A percentile compares a stretch with the other conserved stretches of the same genome.
These are phyloP conservation scores for Harmothoe impar DNA, from an alignment of 2,888 invertebrate genomes.

Conservation along the genomic window DNA sequence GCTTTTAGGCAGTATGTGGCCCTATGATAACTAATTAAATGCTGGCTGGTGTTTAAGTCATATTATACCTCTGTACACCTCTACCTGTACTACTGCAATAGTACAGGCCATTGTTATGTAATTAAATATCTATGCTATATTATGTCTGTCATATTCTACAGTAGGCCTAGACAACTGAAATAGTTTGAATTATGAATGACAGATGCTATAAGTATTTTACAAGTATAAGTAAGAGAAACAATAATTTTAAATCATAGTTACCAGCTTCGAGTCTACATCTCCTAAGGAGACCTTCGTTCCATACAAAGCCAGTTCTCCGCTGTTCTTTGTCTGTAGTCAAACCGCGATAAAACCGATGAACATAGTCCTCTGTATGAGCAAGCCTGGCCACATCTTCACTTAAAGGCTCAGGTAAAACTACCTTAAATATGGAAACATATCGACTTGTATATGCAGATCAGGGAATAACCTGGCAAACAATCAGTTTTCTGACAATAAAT, in stretches of 20 bases:
- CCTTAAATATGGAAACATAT: constrained; percentile 58
- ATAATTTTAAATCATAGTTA: constrained; percentile 56
- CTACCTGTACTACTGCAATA: too few relatives aligned
- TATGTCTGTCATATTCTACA: too few relatives aligned
- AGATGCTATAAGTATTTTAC: too few relatives aligned
- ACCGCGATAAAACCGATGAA: constrained; percentile 76
- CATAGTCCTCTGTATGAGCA: constrained; percentile 73
- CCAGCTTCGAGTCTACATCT: constrained; percentile 79
- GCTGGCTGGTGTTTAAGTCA: too few relatives aligned
- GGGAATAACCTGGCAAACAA: neutral
- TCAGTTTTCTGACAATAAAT: neutral
- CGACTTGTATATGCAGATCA: neutral
- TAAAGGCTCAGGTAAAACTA: constrained; percentile 70
- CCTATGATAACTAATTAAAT: too few relatives aligned
- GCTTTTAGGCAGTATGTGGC: too few relatives aligned
- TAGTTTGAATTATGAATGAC: too few relatives aligned
- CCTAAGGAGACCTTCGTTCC: constrained; percentile 76
- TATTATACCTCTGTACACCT: too few relatives aligned
- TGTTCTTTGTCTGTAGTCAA: constrained; percentile 75
- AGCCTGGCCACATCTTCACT: constrained; percentile 62
- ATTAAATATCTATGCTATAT: too few relatives aligned
- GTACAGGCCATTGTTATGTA: too few relatives aligned
- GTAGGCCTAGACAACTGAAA: too few relatives aligned
- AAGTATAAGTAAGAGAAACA: too few relatives aligned
- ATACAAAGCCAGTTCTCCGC: constrained; percentile 76